Conservation (phyloP, 2,113 vertebrate species). For the Eurypyga helias region DNA sequence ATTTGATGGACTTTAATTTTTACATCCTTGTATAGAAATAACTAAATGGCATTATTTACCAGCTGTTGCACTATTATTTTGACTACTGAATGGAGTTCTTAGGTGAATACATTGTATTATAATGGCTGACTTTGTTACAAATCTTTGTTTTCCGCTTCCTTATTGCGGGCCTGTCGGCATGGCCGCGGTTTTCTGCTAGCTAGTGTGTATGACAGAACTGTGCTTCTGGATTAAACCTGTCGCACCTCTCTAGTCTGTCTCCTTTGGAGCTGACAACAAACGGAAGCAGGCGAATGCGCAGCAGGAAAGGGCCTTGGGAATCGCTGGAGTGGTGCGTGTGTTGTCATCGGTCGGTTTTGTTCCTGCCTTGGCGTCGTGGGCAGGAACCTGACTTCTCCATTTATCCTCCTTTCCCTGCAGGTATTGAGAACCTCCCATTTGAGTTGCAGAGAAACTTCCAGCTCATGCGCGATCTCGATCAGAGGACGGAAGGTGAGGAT, state of each 20-base stretch:
- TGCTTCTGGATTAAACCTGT: background rate
- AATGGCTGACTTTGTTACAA: background rate
- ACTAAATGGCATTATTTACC: background rate
- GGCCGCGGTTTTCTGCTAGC: background rate
- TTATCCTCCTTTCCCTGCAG: slow-evolving; percentile 63
- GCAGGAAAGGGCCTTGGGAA: background rate
- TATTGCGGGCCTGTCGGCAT: background rate
- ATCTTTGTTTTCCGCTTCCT: background rate
- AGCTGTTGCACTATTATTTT: background rate
- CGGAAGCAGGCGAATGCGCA: background rate
- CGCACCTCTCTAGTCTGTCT: background rate
- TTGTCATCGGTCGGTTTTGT: background rate
- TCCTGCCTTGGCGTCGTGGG: background rate
- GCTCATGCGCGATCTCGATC: slow-evolving; percentile 95
- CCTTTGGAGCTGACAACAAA: background rate
- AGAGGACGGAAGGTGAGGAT: slow-evolving; percentile 91
- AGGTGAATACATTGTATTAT: fast-evolving
- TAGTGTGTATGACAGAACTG: background rate
- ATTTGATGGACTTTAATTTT: background rate
- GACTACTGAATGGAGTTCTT: background rate
- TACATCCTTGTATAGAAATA: background rate
- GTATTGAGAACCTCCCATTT: slow-evolving; percentile 96
- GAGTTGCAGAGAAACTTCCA: slow-evolving; percentile 98
- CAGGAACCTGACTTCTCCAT: background rate
- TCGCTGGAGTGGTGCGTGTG: background rate